phyloP scores from a whole-genome alignment of 2,113 vertebrate genomes.

The Gnathonemus longibarbis region DNA sequence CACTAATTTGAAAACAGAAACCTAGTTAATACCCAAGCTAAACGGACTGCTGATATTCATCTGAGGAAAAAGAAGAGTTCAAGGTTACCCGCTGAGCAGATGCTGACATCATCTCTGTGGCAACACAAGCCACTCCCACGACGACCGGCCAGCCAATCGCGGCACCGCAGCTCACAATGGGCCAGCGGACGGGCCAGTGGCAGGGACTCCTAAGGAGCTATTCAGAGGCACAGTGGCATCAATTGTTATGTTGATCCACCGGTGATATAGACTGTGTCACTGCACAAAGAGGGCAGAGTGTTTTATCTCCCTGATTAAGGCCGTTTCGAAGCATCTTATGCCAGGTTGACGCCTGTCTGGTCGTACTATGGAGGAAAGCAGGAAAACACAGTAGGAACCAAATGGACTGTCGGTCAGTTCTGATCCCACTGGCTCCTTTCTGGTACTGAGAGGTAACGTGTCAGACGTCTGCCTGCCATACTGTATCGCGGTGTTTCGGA shows the following conservation, averaged over 20 bases:
- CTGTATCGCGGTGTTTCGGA: not conserved
- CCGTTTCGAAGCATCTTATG: not conserved
- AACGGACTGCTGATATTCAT: not conserved
- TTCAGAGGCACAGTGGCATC: not conserved
- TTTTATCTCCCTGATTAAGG: not conserved
- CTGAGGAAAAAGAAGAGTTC: not conserved
- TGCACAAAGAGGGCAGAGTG: not conserved
- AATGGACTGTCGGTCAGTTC: not conserved
- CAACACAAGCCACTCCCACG: not conserved
- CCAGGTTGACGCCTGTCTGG: not conserved
- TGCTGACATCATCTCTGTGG: constrained; percentile 2
- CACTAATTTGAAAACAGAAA: not conserved
- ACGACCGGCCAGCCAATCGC: not conserved
- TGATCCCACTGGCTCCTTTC: not conserved
- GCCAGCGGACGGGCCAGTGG: not conserved
- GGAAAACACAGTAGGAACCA: not conserved
- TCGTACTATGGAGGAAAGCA: not conserved
- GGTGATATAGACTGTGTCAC: not conserved
- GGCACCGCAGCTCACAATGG: not conserved
- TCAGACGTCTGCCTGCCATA: not conserved
- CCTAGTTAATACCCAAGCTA: not conserved
- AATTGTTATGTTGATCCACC: not conserved
- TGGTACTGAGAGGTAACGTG: not conserved
- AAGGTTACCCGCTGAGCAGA: not conserved
- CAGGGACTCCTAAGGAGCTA: not conserved